These are phyloP conservation scores for Caiman crocodilus DNA, from an alignment of 2,797 vertebrate species.

Conservation along the genomic window DNA sequence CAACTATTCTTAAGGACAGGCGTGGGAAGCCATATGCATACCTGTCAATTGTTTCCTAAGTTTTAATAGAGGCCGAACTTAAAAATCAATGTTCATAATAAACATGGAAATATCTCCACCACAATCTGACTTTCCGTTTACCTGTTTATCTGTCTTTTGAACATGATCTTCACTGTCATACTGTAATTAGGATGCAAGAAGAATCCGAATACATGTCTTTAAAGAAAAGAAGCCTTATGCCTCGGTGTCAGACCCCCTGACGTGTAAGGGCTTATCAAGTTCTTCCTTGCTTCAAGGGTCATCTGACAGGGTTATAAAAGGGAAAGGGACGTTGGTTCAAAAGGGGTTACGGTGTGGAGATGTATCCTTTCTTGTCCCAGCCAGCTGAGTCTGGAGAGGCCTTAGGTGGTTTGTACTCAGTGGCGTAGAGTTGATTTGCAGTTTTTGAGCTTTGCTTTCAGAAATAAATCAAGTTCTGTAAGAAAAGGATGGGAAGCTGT, in stretches of 20 bases:
- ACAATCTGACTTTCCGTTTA: not conserved
- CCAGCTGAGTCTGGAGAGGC: not conserved
- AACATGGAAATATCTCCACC: not conserved
- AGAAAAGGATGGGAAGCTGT: not conserved
- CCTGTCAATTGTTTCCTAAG: not conserved
- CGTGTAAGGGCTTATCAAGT: not conserved
- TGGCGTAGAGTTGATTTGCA: not conserved
- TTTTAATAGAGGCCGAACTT: not conserved
- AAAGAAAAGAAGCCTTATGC: not conserved
- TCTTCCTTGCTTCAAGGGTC: not conserved
- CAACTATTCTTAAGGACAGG: not conserved
- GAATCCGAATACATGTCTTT: not conserved
- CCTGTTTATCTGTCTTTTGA: not conserved
- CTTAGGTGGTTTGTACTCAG: not conserved
- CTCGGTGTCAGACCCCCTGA: not conserved
- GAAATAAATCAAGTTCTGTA: not conserved
- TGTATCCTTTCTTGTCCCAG: not conserved
- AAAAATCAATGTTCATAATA: not conserved
- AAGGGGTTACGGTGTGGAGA: not conserved
- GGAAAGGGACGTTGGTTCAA: not conserved
- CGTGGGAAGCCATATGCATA: not conserved
- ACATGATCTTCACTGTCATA: not conserved
- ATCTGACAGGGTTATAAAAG: not conserved
- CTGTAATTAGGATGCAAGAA: not conserved
- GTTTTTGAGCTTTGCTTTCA: not conserved